Base-by-base conservation (phyloP, 2,797 vertebrate genomes). In the Falco novaeseelandiae region DNA sequence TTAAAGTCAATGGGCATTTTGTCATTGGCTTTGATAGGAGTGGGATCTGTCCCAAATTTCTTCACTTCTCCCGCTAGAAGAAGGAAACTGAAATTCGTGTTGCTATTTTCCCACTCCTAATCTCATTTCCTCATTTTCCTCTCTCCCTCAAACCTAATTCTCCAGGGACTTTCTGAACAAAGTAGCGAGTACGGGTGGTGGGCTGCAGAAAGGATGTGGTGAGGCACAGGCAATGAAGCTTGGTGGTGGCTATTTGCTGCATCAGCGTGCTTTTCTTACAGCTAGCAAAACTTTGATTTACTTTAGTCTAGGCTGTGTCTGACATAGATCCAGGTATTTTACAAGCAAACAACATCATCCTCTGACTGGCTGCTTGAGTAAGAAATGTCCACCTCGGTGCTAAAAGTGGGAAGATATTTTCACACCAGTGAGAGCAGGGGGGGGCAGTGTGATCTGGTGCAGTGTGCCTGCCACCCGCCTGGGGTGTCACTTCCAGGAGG, bases 41-140 rank as follows among this genome's bases (percentile, higher is more conserved):
- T 67, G 89, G 90, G 88, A 91, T 79, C 88, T 88, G 76, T 77
- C 78, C 87, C 86, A 90, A 95, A 66, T 80, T 80, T 94, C 80
- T 96, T 94, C 83, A 67, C 54, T 76, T 94, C 62, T 86, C 44
- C 65, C 29, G 73, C 52, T 83, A 93, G 73, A 83, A 94, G 88
- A 86, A 77, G 93, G 96, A 97, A 97, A 90, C 62, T 62, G 74
- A 94, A 96, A 77, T 42, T 79, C 8, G 6, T 52, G 73, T 91
- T 92, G 71, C 44, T 51, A 55, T 93, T 96, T 96, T 93, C 49
- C 78, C 63, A 77, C 62, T 87, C 27, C 73, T 97, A 96, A 94
- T 96, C 96, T 97, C 90, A 93, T 96, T 97, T 97, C 92, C 94
- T 79, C 93, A 38, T 92, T 90, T 97, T 96, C 88, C 67, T 94